A percentile compares a stretch with the other conserved stretches of the same genome.
These are phyloP conservation scores for Thereva nobilitata DNA, from an alignment of 2,888 invertebrate species.

Conservation along the genomic window DNA sequence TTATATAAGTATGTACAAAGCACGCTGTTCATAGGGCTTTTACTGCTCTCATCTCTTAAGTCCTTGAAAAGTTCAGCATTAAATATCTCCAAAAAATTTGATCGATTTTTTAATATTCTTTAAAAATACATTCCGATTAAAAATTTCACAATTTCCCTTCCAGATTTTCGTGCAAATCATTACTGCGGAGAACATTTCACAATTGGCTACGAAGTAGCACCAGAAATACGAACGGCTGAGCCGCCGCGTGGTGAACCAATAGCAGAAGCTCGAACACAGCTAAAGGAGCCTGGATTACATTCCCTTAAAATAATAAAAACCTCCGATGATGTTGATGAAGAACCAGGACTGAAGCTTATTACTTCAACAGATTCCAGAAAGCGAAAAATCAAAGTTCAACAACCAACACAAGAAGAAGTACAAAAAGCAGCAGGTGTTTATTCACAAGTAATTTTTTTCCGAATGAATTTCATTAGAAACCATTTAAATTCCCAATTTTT, in stretches of 20 bases:
- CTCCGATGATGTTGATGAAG: conserved; percentile 33
- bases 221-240: conserved; percentile 45
- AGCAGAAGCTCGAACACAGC: conserved; percentile 46
- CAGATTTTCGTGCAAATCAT: conserved; percentile 62
- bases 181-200: conserved; percentile 63
- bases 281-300: conserved; percentile 45
- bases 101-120: background rate
- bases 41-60: too few species aligned
- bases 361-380: conserved; percentile 13
- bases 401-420: conserved; percentile 33
- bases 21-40: too few species aligned
- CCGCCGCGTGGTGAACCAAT: conserved; percentile 43
- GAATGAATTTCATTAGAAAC: background rate
- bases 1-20: too few species aligned
- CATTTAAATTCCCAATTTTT: background rate
- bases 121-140: background rate
- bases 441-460: conserved; percentile 45
- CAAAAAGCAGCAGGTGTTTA: conserved; percentile 44
- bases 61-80: too few species aligned
- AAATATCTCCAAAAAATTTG: too few species aligned
- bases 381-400: conserved; percentile 38
- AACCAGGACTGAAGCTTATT: conserved; percentile 1
- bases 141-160: conserved; percentile 42
- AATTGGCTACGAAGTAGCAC: conserved; percentile 55
- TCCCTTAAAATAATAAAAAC: conserved; percentile 48